These are phyloP conservation scores for Metacarcinus magister DNA, from an alignment of 2,888 invertebrate genomes.

Conservation along the genomic window DNA sequence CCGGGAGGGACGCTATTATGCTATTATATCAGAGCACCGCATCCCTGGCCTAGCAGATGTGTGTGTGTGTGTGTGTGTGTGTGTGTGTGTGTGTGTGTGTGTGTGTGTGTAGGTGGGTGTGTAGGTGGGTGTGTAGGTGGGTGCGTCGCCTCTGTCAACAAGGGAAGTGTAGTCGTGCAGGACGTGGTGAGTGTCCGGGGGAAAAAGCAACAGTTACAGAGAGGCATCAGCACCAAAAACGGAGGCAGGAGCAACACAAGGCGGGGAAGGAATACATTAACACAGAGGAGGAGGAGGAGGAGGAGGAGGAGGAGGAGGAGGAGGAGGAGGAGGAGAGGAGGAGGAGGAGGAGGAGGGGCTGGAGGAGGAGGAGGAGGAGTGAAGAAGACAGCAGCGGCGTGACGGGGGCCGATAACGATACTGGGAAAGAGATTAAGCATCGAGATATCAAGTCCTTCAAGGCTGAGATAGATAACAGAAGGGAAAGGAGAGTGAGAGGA, in stretches of 20 bases:
- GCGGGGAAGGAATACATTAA: not conserved
- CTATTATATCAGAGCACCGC: too few relatives aligned
- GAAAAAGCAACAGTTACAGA: conserved; percentile 32
- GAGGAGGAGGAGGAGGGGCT: not conserved
- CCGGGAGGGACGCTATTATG: not conserved
- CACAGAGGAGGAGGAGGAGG: not conserved
- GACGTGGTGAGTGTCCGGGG: not conserved
- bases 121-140: not conserved
- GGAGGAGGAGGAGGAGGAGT: not conserved
- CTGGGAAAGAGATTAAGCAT: not conserved
- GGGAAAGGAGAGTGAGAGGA: too few relatives aligned
- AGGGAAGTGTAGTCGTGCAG: conserved; percentile 6
- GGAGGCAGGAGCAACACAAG: not conserved
- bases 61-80: not conserved
- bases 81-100: not conserved
- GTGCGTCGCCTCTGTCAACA: conserved; percentile 21
- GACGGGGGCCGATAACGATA: not conserved
- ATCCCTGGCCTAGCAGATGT: not conserved
- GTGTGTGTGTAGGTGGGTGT: too few relatives aligned
- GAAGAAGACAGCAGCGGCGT: not conserved
- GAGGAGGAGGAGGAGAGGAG: not conserved
- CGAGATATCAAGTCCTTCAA: not conserved
- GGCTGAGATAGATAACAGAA: too few relatives aligned
- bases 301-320: not conserved
- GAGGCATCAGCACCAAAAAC: not conserved